phyloP scores from a whole-genome alignment of 2,113 vertebrate genomes.

The Peromyscus californicus region DNA sequence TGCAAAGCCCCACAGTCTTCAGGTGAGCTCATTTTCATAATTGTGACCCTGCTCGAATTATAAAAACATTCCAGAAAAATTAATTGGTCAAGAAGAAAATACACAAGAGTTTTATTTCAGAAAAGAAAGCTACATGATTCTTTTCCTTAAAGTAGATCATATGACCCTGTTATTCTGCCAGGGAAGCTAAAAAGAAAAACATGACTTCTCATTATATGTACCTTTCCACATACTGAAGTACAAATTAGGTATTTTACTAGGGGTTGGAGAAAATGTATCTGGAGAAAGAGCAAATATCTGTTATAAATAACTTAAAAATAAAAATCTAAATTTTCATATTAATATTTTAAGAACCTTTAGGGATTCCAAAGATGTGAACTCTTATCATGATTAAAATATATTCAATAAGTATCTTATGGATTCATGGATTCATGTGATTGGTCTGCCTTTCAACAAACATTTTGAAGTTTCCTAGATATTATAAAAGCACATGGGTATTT shows the following conservation, averaged over 20 bases:
- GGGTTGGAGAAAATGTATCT: not conserved
- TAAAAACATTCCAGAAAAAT: no score
- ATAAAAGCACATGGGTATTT: not conserved
- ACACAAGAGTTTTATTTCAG: not conserved
- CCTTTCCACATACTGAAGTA: not conserved
- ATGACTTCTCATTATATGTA: not conserved
- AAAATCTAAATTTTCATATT: not conserved
- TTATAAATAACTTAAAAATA: not conserved
- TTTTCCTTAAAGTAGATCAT: not conserved
- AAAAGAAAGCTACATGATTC: not conserved
- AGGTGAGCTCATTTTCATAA: not conserved
- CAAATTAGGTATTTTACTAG: not conserved
- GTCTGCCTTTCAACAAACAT: not conserved
- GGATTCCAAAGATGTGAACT: not conserved
- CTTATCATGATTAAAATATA: not conserved
- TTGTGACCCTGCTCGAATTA: not conserved
- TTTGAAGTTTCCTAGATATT: not conserved
- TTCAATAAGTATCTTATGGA: not conserved
- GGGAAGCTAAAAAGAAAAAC: not conserved
- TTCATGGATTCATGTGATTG: not conserved
- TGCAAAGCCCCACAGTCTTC: not conserved
- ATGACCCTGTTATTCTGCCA: not conserved
- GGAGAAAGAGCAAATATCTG: not conserved
- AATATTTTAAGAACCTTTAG: not conserved
- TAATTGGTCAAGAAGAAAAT: not conserved